These are phyloP conservation scores for Boulengeromyrus knoepffleri DNA, from an alignment of 2,113 vertebrate genomes.

Conservation along the genomic window DNA sequence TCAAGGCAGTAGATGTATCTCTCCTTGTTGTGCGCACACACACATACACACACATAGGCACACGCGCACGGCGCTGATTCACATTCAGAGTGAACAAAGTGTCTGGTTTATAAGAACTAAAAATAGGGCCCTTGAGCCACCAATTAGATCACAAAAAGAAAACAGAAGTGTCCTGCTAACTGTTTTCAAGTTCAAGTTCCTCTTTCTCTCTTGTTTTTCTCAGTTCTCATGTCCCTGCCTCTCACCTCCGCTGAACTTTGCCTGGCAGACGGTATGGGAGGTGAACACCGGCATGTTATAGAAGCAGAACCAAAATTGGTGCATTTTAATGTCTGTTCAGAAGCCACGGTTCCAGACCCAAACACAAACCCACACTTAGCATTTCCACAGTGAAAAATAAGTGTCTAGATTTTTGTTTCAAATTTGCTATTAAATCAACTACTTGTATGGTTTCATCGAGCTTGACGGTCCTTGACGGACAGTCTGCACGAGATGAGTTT, in stretches of 20 bases:
- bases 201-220: slow-evolving; percentile 3
- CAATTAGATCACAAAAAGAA: neutral
- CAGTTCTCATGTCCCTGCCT: neutral
- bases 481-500: neutral
- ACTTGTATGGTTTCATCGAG: neutral
- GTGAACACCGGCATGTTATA: neutral
- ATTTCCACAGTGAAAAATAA: neutral
- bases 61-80: neutral
- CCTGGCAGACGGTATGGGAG: neutral
- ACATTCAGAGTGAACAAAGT: neutral
- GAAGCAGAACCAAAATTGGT: neutral
- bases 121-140: slow-evolving; percentile 9
- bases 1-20: neutral
- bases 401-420: neutral
- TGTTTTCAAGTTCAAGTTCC: neutral
- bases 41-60: neutral
- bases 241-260: neutral
- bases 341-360: neutral
- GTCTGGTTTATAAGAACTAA: neutral
- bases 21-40: neutral
- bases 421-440: neutral
- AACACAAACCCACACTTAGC: neutral
- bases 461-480: neutral
- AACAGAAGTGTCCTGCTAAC: neutral
- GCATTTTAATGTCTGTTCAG: neutral